Base-by-base conservation (phyloP, 2,113 vertebrate genomes). In the Cochlearius cochlearius region DNA sequence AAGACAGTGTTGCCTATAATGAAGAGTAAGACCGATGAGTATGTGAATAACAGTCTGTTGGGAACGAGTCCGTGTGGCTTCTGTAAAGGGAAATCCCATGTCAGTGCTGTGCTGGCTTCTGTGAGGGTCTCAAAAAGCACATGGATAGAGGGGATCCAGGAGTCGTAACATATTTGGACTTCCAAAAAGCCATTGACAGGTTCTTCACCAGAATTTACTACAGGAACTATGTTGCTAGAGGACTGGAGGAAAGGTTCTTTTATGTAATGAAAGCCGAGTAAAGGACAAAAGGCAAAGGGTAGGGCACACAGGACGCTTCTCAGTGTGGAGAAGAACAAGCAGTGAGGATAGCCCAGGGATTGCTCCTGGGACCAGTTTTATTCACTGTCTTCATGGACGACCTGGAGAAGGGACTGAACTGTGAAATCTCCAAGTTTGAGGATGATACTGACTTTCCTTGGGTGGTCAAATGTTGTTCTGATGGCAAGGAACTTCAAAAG, bases 251-350 rank as follows among this genome's bases (percentile, higher is more conserved):
- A 82, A 59, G 6, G 18, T 64, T 3, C 4, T 82, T 43, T 68
- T 59, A 38, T 32, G 64, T 30, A 73, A 69, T 49, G 25, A 71
- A 79, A 52, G 10, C 47, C 71, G 52, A 62, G 12, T 45, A 67
- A 92, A 74, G 26, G 19, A 60, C 1, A 10, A 63, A 16, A 67
- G 32, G 29, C 5, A 85, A 91, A 52, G 36, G 3, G 11, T 36
- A 50, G 9, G 12, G 30, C 2, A 1, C 14, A 23, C 0, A 2
- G 21, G 29, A 50, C 4, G 5, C 11, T 52, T 72, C 34, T 56
- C 23, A 32, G 38, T 2, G 7, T 20, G n/a, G 15, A 63, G 25
- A 25, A 38, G 12, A 27, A 18, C 47, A 52, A 56, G 67, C 32
- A 63, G 22, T 21, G 39, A 67, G n/a, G 32, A 56, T 15, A 83